Conservation (phyloP, 2,888 invertebrate genomes). For the Calliscelio sp. region DNA sequence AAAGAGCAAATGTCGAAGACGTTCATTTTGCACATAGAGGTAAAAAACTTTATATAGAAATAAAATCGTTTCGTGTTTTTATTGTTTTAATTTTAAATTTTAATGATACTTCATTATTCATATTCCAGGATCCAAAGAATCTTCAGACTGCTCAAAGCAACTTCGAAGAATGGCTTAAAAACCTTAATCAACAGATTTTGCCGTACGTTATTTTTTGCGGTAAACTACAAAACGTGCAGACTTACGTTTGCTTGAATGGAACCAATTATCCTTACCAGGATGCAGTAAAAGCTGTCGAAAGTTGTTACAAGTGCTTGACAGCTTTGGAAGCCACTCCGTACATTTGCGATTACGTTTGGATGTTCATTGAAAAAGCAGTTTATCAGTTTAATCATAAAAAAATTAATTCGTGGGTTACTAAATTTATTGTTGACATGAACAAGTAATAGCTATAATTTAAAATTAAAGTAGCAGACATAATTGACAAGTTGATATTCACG, state of each 20-base stretch:
- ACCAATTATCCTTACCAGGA: constrained; percentile 27
- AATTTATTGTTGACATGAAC: constrained; percentile 40
- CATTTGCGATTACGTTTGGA: constrained; percentile 46
- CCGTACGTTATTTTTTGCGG: constrained; percentile 38
- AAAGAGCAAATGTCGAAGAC: constrained; percentile 14
- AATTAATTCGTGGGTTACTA: constrained; percentile 28
- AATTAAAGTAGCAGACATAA: background rate
- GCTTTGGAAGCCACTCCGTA: constrained; percentile 33
- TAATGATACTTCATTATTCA: background rate
- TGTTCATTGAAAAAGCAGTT: constrained; percentile 39
- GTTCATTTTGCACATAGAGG: constrained; percentile 36
- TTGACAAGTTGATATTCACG: background rate
- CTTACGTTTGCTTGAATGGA: constrained; percentile 24
- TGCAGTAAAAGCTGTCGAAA: constrained; percentile 35
- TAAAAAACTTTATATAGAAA: background rate
- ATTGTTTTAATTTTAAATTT: background rate
- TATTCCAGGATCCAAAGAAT: constrained; percentile 20
- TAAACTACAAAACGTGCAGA: constrained; percentile 1
- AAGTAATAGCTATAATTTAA: constrained; percentile 18
- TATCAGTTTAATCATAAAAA: constrained; percentile 41
- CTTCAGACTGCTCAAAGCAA: constrained; percentile 11
- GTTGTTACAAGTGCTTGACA: constrained; percentile 39
- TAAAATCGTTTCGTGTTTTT: background rate
- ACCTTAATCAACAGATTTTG: constrained; percentile 9
- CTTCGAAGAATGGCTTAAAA: constrained; percentile 24